These are phyloP conservation scores for Erythrocebus patas DNA, from an alignment of 2,113 vertebrate species.

Conservation along the genomic window DNA sequence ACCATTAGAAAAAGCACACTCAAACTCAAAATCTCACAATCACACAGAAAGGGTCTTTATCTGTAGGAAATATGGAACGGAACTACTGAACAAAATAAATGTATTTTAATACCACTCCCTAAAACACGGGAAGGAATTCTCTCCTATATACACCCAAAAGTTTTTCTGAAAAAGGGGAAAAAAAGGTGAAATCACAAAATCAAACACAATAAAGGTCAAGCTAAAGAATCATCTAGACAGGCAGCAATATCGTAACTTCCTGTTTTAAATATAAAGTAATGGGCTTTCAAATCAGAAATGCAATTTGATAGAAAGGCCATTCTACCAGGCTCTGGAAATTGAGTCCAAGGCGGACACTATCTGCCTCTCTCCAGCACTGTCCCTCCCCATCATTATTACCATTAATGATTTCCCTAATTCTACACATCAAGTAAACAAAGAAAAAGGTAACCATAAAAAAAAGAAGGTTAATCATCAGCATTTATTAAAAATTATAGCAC, in stretches of 20 bases:
- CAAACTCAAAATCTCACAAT: background rate
- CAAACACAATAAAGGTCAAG: slow-evolving; percentile 70
- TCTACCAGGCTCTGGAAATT: background rate
- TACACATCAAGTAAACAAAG: slow-evolving; percentile 19
- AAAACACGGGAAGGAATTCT: slow-evolving; percentile 42
- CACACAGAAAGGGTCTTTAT: slow-evolving; percentile 51
- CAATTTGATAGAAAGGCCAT: background rate
- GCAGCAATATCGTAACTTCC: slow-evolving; percentile 21
- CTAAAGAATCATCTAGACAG: slow-evolving; percentile 7
- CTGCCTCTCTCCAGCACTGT: background rate
- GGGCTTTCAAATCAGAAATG: slow-evolving; percentile 35
- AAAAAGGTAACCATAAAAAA: background rate
- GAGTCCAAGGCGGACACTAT: background rate
- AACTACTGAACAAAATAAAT: background rate
- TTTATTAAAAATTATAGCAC: background rate
- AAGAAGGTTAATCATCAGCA: background rate
- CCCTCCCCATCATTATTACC: background rate
- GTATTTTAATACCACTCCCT: slow-evolving; percentile 47
- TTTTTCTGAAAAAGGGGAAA: background rate
- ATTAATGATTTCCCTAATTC: slow-evolving; percentile 9
- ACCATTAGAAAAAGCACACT: slow-evolving; percentile 7
- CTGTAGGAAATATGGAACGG: slow-evolving; percentile 6
- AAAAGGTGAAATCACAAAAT: slow-evolving; percentile 38
- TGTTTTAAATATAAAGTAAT: background rate
- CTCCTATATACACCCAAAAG: slow-evolving; percentile 35